phyloP scores from a whole-genome alignment of 2,888 invertebrate species.

The Conus canariensis region DNA sequence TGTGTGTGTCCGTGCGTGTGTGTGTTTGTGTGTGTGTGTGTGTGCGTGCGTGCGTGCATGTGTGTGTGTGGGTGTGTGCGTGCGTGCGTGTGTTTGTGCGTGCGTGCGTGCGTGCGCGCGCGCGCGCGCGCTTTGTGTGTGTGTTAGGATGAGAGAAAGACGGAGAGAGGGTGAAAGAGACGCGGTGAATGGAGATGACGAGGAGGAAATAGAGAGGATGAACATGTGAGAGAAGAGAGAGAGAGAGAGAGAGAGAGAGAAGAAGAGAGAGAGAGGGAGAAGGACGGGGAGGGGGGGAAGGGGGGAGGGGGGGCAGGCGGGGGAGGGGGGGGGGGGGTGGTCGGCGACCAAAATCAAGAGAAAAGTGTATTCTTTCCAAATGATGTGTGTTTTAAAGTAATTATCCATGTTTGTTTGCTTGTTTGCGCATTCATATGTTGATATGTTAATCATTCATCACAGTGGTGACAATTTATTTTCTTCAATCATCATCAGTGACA shows the following conservation, averaged over 20 bases:
- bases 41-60: no score
- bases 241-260: conserved; percentile 7
- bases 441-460: not conserved
- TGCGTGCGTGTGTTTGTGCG: no score
- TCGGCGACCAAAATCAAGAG: not conserved
- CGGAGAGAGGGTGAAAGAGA: not conserved
- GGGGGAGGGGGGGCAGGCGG: no score
- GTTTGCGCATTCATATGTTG: no score
- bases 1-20: no score
- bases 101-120: no score
- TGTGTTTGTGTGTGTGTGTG: no score
- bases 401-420: not conserved
- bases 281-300: not conserved
- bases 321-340: no score
- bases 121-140: no score
- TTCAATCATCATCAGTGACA: not conserved
- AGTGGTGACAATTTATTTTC: not conserved
- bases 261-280: not conserved
- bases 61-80: no score
- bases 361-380: not conserved
- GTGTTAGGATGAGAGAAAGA: not conserved
- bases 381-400: not conserved
- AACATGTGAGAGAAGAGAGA: not conserved
- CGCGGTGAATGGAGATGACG: no score
- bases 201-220: not conserved